phyloP scores from a whole-genome alignment of 1,140 invertebrate genomes.

The Drosophila bifasciata region DNA sequence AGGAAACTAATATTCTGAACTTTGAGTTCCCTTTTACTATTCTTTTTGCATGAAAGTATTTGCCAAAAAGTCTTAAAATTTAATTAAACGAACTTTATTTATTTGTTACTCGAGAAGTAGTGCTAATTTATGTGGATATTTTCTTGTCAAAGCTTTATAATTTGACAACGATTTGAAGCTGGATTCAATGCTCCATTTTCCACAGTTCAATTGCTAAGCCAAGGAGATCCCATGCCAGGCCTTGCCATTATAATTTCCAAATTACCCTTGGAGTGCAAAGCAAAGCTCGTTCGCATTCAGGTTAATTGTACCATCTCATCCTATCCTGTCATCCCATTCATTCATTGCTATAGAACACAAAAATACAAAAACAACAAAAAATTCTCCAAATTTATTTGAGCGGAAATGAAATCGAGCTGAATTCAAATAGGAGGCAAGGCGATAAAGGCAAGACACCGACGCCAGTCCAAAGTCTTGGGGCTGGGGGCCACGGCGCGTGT shows the following conservation, averaged over 20 bases:
- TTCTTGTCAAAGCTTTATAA: not conserved
- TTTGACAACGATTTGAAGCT: not conserved
- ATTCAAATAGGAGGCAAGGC: slow-evolving; percentile 65
- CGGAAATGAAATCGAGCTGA: slow-evolving; percentile 67
- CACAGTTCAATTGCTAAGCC: slow-evolving; percentile 23
- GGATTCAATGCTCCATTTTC: slow-evolving; percentile 22
- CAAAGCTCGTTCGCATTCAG: slow-evolving; percentile 46
- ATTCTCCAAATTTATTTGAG: slow-evolving; percentile 62
- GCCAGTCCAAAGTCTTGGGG: not conserved
- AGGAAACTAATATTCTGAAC: too few relatives aligned
- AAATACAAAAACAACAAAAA: slow-evolving; percentile 19
- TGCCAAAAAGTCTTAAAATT: too few relatives aligned
- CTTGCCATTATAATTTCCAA: slow-evolving; percentile 28
- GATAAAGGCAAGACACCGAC: slow-evolving; percentile 19
- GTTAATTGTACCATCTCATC: slow-evolving; percentile 61
- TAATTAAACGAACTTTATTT: too few relatives aligned
- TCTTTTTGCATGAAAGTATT: not conserved
- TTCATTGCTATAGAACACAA: slow-evolving; percentile 1
- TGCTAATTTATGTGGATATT: not conserved
- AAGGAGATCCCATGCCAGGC: slow-evolving; percentile 9
- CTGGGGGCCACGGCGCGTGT: slow-evolving; percentile 2
- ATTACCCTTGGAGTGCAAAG: slow-evolving; percentile 37
- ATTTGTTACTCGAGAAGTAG: not conserved
- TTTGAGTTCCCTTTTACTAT: not conserved
- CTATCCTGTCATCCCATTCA: slow-evolving; percentile 4